Evolutionary conservation across 2,797 vertebrate genomes (phyloP), one percentile per base, ranked within the genome.

Genomic region (Alouatta caraya): DNA sequence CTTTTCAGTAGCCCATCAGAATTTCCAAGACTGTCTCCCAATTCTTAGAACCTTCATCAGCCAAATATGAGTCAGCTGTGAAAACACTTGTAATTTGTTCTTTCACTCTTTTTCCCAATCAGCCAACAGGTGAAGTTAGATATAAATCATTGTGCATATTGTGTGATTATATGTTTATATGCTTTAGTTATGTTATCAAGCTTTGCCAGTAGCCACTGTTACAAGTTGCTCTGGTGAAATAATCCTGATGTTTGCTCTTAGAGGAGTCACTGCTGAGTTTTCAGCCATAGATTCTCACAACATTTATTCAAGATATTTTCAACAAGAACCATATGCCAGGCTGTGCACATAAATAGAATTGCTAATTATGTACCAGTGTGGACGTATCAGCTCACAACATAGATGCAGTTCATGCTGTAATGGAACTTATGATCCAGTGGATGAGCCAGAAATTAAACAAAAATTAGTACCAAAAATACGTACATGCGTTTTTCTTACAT

Each of bases 231-330:
- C 42, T 55, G 30, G 33, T 78, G 24, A 89, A 94, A 42, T 80
- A 93, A 80, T 88, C 57, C 78, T 44, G 37, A 55, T 30, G 80
- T 57, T 81, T 84, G 48, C 64, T 75, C 48, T 64, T 84, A 42
- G 3, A 87, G 70, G 57, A 81, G 15, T 46, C 75, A 86, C 33
- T 26, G 12, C 46, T 75, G 57, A 78, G 50, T 55, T 96, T 86
- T 78, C 17, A n/a, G 1, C 9, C 88, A 93, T 10, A 95, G 89
- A 93, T 15, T 48, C 61, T 92, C 73, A 64, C 61, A 82, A 76
- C 22, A 89, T 91, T 94, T 52, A 91, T 67, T 67, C 37, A 90
- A 85, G 3, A 82, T 50, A 95, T 97, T 95, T 97, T 95, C 75
- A 94, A 28, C 33, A 88, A 79, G 4, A 33, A 52, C 44, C 83